phyloP scores from a whole-genome alignment of 2,113 vertebrate species.

The Capra hircus region DNA sequence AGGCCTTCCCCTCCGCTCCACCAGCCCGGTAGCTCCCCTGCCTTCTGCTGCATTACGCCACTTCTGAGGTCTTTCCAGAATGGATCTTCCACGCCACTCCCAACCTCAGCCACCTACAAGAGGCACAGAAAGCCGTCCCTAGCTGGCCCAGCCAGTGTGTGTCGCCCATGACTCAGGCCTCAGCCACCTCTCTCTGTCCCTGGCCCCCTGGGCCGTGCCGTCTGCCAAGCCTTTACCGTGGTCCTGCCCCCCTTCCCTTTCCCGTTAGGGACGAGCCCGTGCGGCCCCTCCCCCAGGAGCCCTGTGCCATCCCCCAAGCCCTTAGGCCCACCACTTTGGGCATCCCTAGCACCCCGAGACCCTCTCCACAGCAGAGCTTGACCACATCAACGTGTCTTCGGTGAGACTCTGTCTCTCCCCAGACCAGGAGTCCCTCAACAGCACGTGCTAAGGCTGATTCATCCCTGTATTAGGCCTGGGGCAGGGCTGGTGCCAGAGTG shows the following conservation, averaged over 20 bases:
- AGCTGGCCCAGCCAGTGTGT: neutral
- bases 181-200: neutral
- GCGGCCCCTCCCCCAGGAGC: neutral
- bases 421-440: neutral
- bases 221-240: rapidly evolving
- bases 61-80: neutral
- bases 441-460: neutral
- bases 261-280: neutral
- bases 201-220: neutral
- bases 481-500: neutral
- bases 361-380: neutral
- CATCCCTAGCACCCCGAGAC: neutral
- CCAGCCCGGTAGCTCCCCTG: neutral
- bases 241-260: neutral
- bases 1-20: neutral
- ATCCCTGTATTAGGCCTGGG: neutral
- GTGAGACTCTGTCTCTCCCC: neutral
- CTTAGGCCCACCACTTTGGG: neutral
- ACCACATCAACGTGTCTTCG: rapidly evolving
- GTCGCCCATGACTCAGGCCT: neutral
- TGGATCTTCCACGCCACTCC: rapidly evolving
- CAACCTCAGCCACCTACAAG: rapidly evolving
- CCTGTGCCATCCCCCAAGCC: too few relatives aligned
- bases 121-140: neutral
- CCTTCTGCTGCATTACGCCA: rapidly evolving